These are phyloP conservation scores for Scaptomyza flava DNA, from an alignment of 2,888 invertebrate genomes.

Conservation along the genomic window DNA sequence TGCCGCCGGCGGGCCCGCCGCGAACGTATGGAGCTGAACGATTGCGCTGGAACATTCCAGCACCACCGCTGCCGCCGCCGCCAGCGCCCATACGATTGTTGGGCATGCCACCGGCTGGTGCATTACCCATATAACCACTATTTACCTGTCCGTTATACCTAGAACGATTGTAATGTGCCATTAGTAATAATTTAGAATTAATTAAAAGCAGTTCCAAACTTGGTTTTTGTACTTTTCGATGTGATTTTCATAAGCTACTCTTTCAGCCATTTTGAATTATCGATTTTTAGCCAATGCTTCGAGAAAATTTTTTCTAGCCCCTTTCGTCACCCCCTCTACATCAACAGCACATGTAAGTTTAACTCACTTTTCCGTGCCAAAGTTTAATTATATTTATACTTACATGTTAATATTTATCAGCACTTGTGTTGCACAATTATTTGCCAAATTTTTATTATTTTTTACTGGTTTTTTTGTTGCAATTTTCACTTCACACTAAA, in stretches of 20 bases:
- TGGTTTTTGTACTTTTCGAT: constrained; percentile 44
- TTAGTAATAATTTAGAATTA: constrained; percentile 62
- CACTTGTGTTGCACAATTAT: constrained; percentile 51
- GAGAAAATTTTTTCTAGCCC: constrained; percentile 23
- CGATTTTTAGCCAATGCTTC: constrained; percentile 63
- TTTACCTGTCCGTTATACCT: constrained; percentile 76
- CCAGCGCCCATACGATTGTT: constrained; percentile 78
- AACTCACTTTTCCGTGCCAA: background rate
- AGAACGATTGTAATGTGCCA: constrained; percentile 59
- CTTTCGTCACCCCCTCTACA: constrained; percentile 6
- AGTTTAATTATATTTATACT: constrained; percentile 22
- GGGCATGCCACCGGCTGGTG: constrained; percentile 58
- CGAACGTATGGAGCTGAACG: constrained; percentile 72
- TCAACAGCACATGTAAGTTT: constrained; percentile 27
- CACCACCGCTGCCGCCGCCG: constrained; percentile 81
- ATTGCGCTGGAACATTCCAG: constrained; percentile 82
- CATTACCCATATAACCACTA: constrained; percentile 63
- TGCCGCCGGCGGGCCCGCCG: constrained; percentile 43
- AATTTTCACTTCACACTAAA: constrained; percentile 70
- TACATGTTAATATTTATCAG: constrained; percentile 62
- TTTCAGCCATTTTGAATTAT: constrained; percentile 74
- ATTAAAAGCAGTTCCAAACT: constrained; percentile 45
- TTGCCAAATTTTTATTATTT: constrained; percentile 52
- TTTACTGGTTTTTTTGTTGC: constrained; percentile 45
- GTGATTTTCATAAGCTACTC: constrained; percentile 65